Evolutionary conservation across 2,113 vertebrate species (phyloP).

Genomic region (Sporophila hypoxantha): DNA sequence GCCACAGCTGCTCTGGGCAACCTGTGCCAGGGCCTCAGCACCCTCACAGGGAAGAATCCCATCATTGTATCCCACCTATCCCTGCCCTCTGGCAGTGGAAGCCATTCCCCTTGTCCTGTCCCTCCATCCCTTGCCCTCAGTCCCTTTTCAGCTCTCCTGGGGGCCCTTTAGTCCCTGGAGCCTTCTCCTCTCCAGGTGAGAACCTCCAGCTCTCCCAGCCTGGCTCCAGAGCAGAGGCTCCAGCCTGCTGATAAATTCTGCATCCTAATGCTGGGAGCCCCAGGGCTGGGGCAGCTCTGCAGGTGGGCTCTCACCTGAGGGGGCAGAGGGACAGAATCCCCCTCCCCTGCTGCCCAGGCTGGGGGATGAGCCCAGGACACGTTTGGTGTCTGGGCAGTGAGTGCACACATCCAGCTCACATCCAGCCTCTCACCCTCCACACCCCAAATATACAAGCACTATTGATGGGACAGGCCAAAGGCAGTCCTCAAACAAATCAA

Average conservation of each 20-base stretch:
- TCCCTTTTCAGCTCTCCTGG: not conserved
- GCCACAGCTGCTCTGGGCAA: not conserved
- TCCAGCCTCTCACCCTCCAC: not conserved
- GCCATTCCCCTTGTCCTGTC: not conserved
- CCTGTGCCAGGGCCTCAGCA: accelerated
- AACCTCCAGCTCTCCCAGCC: not conserved
- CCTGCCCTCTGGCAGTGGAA: not conserved
- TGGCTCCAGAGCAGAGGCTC: not conserved
- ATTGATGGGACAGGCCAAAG: not conserved
- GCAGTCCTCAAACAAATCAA: not conserved
- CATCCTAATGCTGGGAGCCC: not conserved
- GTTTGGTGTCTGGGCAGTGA: not conserved
- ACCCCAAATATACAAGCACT: not conserved
- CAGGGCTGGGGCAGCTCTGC: not conserved
- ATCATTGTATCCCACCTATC: not conserved
- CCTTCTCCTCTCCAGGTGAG: not conserved
- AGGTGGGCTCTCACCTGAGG: not conserved
- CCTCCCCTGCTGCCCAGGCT: not conserved
- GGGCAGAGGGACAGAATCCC: not conserved
- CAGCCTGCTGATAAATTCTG: not conserved
- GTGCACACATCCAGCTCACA: not conserved
- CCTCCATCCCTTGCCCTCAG: not conserved
- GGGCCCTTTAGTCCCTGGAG: not conserved
- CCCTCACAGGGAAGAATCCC: not conserved
- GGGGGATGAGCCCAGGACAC: not conserved